These are phyloP conservation scores for Eretmochelys imbricata DNA, from an alignment of 2,113 vertebrate genomes.

Conservation along the genomic window DNA sequence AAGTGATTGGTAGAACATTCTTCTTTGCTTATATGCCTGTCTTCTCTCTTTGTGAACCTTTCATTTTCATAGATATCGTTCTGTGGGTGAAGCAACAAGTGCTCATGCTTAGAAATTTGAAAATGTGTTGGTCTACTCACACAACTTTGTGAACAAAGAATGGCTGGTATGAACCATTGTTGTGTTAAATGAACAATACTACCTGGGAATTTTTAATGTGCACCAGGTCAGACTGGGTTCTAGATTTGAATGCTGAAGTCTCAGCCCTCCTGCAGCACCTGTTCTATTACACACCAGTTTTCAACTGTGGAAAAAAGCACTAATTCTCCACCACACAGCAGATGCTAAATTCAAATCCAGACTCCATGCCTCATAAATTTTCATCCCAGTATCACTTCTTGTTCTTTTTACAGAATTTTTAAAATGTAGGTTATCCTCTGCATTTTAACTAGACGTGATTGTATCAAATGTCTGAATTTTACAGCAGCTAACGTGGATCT, in stretches of 20 bases:
- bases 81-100: background rate
- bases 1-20: background rate
- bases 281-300: conserved; percentile 31
- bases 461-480: conserved; percentile 75
- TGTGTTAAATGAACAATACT: background rate
- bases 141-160: conserved; percentile 5
- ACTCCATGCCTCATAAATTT: conserved; percentile 66
- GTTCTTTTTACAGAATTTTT: conserved; percentile 75
- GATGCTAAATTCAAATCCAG: conserved; percentile 48
- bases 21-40: background rate
- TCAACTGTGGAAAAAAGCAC: conserved; percentile 67
- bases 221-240: background rate
- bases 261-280: background rate
- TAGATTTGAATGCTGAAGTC: background rate
- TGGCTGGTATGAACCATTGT: background rate
- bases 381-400: conserved; percentile 74
- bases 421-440: conserved; percentile 78
- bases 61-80: background rate
- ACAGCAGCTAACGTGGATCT: conserved; percentile 75
- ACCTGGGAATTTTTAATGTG: background rate
- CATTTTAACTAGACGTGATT: conserved; percentile 79
- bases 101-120: background rate
- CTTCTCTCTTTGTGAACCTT: background rate
- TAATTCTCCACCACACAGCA: conserved; percentile 33
- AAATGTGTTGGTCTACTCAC: background rate